Evolutionary conservation across 2,888 invertebrate species (phyloP), one percentile per base, ranked within the genome.

Genomic region (Apamea sordens): DNA sequence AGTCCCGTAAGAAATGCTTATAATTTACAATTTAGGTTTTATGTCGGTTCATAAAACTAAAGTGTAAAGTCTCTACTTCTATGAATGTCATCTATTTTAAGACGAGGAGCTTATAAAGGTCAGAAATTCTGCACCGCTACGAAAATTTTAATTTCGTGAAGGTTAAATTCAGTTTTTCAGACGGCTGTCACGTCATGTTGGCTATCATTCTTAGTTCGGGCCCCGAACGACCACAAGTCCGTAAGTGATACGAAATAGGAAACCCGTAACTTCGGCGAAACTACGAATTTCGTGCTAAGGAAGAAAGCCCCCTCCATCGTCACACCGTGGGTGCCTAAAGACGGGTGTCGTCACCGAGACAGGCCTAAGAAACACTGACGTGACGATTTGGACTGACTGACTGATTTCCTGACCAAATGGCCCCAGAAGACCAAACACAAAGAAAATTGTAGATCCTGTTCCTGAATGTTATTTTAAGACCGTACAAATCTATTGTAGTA

Each of bases 11-110:
- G 18, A 44, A 80, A 71, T 53, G 0, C 36, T 53, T 32, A 15
- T 50, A 64, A 80, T 81, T 73, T 63, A 63, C 41, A 47, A 47
- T 68, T 56, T 56, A 44, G 24, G 41, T 75, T 56, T 28, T 44
- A 18, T n/a, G 13, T 24, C 1, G 18, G 47, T 47, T 32, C 18
- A 36, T 36, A 50, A 36, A n/a, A 73, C n/a, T 1, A 18, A 71
- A 36, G 8, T 36, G 21, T 47, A 47, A 4, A 47, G 47, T n/a
- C 8, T 47, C 24, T 47, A 24, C 32, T n/a, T 36, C n/a, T 72
- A 21, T n/a, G 11, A 21, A 32, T 7, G 11, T 32, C 11, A 24
- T 32, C 2, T 47, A 4, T 7, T 32, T 36, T 50, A 72, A 36
- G 47, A 21, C 8, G 13, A 70, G 11, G 32, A 70, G 47, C 11